Conservation (phyloP, 2,888 invertebrate genomes). For the Hanleya hanleyi region DNA sequence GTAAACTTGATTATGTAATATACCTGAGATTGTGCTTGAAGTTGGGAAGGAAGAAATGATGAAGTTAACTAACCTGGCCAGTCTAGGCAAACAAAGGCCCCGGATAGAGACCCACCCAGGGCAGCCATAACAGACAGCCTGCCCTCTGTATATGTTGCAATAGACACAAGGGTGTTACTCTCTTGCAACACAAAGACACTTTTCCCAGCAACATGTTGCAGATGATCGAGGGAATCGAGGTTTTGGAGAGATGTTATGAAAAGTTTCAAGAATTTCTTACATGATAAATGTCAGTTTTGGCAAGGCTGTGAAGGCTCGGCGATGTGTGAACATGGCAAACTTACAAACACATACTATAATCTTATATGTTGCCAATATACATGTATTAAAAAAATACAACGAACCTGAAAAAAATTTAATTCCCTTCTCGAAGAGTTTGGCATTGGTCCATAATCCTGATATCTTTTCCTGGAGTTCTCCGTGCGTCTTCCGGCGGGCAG, state of each 20-base stretch:
- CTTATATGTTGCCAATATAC: neutral
- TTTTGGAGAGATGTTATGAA: neutral
- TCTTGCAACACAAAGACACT: neutral
- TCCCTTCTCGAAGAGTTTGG: conserved; percentile 74
- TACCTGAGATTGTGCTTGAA: neutral
- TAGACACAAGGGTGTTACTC: neutral
- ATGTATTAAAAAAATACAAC: no score
- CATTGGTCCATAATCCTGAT: conserved; percentile 78
- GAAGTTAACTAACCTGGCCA: neutral
- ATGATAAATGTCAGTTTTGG: neutral
- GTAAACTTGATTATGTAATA: neutral
- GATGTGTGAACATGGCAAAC: neutral
- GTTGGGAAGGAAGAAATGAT: neutral
- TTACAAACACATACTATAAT: neutral
- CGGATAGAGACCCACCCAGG: neutral
- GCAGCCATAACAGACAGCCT: no score
- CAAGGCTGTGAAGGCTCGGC: neutral
- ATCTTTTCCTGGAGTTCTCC: conserved; percentile 88
- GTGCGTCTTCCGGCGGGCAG: conserved; percentile 82
- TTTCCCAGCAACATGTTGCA: neutral
- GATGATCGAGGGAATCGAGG: neutral
- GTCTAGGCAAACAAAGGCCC: neutral
- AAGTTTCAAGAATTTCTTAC: neutral
- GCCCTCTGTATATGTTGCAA: no score
- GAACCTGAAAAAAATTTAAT: conserved; percentile 70